Evolutionary conservation across 2,113 vertebrate genomes (phyloP), one percentile per base, ranked within the genome.

Genomic region (Stictonetta naevosa): DNA sequence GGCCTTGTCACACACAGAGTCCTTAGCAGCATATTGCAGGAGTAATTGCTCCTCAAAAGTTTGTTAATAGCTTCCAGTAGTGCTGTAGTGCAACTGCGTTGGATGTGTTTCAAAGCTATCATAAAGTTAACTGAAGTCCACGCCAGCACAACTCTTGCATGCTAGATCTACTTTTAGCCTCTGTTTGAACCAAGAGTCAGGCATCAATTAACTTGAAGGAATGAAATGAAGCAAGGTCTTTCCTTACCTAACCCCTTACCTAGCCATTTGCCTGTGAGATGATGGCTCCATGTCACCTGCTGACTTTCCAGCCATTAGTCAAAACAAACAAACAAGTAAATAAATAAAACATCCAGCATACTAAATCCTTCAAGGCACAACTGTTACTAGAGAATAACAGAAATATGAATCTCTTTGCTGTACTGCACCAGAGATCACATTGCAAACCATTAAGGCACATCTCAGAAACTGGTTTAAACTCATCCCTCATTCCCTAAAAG

Each of bases 381-480:
- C 48, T 42, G 66, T 20, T 40, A 8, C 4, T 1, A 15, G 19
- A 38, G 13, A 20, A 23, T 34, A 58, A 13, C 15, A 73, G 63
- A n/a, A 33, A 34, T 12, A 14, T 1, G 2, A 60, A 26, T 55
- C 38, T 25, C 25, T 42, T 67, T 46, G 52, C 69, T 33, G 12
- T 3, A 10, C 36, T 18, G 46, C 58, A 33, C 10, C 5, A 6
- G 16, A 3, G 15, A 69, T 44, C 31, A 20, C 2, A 6, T 0
- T 42, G 21, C 59, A 44, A 64, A 72, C 6, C 60, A 60, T 0
- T 3, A 16, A 2, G 13, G 44, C 48, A 22, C 14, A 34, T n/a
- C 31, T 40, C 11, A 5, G 34, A 20, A 33, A 5, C 63, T 15
- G 42, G 20, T 46, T 62, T 31, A 19, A 19, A 71, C 48, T n/a